Evolutionary conservation across 2,888 invertebrate species (phyloP).

Genomic region (Epinotia ramella): DNA sequence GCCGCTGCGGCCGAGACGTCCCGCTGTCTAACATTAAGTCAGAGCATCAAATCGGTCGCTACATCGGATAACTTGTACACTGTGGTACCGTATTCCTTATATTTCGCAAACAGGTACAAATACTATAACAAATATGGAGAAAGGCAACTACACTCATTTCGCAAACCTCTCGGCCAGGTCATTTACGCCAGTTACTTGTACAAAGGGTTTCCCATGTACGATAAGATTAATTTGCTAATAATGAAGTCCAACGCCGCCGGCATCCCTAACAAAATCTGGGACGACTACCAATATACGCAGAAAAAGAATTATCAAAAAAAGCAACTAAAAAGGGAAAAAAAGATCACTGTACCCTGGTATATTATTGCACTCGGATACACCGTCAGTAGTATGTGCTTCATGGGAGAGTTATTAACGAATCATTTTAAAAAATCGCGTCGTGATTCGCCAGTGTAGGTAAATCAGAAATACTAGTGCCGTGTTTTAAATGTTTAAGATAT

Average conservation of each 20-base stretch:
- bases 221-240: conserved; percentile 21
- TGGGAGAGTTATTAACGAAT: conserved; percentile 22
- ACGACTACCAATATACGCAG: conserved; percentile 34
- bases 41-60: conserved; percentile 59
- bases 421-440: not conserved
- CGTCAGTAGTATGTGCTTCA: conserved; percentile 16
- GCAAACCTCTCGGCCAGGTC: conserved; percentile 43
- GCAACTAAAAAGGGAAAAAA: not conserved
- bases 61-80: conserved; percentile 56
- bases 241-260: conserved; percentile 43
- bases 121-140: conserved; percentile 58
- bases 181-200: conserved; percentile 45
- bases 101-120: conserved; percentile 53
- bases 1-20: too few species aligned
- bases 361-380: conserved; percentile 12
- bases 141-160: conserved; percentile 49
- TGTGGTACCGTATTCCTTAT: conserved; percentile 55
- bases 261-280: conserved; percentile 34
- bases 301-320: not conserved
- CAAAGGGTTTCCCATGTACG: conserved; percentile 48
- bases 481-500: not conserved
- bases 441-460: not conserved
- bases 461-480: not conserved
- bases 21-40: conserved; percentile 42
- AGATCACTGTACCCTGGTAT: conserved; percentile 13